These are phyloP conservation scores for Trichosurus vulpecula DNA, from an alignment of 2,797 vertebrate species.

Conservation along the genomic window DNA sequence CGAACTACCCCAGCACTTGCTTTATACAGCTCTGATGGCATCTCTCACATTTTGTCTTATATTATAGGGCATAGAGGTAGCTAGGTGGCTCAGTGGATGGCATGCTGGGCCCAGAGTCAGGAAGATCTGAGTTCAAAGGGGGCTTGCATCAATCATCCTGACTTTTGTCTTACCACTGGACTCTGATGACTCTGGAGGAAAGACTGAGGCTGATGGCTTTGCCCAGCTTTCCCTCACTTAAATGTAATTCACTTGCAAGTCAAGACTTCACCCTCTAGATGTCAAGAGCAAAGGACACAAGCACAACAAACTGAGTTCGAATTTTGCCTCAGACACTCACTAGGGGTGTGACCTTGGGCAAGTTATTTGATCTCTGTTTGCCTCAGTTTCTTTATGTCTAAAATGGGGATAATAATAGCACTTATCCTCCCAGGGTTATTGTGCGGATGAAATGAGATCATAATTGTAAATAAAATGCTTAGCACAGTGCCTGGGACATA, in stretches of 20 bases:
- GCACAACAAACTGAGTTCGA: background rate
- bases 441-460: background rate
- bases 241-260: background rate
- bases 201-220: background rate
- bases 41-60: background rate
- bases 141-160: background rate
- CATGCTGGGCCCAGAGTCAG: background rate
- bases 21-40: background rate
- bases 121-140: background rate
- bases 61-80: background rate
- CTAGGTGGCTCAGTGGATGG: background rate
- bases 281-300: background rate
- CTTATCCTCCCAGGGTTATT: background rate
- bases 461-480: background rate
- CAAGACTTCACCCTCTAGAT: background rate
- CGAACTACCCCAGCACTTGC: background rate
- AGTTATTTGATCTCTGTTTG: background rate
- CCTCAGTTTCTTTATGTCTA: background rate
- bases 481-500: background rate
- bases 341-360: background rate
- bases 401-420: background rate
- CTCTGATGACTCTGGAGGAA: background rate
- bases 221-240: background rate
- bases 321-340: background rate
- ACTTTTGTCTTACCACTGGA: background rate